Evolutionary conservation across 2,888 invertebrate genomes (phyloP).

Genomic region (Ecdyonurus torrentis): DNA sequence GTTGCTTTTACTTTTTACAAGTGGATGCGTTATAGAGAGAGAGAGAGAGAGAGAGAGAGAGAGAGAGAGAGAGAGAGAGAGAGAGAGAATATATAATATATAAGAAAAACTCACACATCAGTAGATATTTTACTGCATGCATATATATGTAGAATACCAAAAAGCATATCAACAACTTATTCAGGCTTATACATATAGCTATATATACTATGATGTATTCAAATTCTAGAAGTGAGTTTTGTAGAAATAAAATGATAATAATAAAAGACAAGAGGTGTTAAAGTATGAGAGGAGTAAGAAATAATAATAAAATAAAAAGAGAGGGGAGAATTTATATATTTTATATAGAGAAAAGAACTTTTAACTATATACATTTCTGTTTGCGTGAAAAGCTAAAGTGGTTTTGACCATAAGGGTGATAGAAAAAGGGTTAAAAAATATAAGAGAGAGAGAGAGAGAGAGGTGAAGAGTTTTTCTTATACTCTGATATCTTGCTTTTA

Average conservation of each 20-base stretch:
- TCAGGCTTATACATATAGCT: too few relatives aligned
- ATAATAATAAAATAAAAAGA: neutral
- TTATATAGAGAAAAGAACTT: neutral
- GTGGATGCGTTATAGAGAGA: too few relatives aligned
- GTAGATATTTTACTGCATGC: too few relatives aligned
- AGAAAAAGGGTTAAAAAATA: neutral
- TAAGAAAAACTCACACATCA: too few relatives aligned
- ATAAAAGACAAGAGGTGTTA: neutral
- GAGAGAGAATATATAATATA: too few relatives aligned
- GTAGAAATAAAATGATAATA: neutral
- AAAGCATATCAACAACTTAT: too few relatives aligned
- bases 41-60: too few relatives aligned
- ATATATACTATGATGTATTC: too few relatives aligned
- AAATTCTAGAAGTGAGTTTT: neutral
- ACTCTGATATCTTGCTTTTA: neutral
- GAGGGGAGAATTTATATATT: too few relatives aligned
- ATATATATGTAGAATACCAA: too few relatives aligned
- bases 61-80: too few relatives aligned
- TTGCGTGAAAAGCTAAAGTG: conserved; percentile 3
- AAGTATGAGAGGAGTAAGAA: neutral
- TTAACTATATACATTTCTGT: neutral
- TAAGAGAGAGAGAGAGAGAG: neutral
- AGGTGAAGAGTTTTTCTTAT: neutral
- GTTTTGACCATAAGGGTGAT: neutral
- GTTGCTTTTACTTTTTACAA: too few relatives aligned